Conservation (phyloP, 2,113 vertebrate genomes). For the Dasypus novemcinctus region DNA sequence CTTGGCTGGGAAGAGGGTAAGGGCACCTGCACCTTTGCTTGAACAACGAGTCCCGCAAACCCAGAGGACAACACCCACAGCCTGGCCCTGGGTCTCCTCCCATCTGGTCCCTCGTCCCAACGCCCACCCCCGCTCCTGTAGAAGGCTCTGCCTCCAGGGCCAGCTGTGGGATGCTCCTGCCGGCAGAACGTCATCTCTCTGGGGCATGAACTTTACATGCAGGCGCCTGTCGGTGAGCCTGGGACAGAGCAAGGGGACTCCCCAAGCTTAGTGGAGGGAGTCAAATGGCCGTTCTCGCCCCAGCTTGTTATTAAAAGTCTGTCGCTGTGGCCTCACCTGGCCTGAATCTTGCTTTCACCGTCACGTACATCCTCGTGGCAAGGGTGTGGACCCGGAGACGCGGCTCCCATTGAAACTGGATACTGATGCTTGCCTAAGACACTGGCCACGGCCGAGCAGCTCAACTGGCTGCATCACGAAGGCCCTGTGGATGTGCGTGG, state of each 20-base stretch:
- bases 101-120: neutral
- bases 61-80: too few relatives aligned
- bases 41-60: neutral
- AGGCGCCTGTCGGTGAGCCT: neutral
- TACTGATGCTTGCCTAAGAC: neutral
- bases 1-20: neutral
- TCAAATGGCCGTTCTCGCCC: neutral
- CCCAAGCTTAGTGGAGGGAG: neutral
- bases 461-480: neutral
- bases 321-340: neutral
- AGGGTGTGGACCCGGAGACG: neutral
- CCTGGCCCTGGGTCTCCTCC: neutral
- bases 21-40: neutral
- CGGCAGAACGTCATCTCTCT: neutral
- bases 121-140: too few relatives aligned
- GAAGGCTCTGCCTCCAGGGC: neutral
- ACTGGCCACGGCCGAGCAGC: neutral
- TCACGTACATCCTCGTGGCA: neutral
- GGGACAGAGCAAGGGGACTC: neutral
- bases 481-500: neutral
- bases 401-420: neutral
- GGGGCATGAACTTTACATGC: neutral
- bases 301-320: neutral
- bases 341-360: neutral
- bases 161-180: neutral